phyloP scores from a whole-genome alignment of 2,888 invertebrate species.

The Cylloceria caligata region DNA sequence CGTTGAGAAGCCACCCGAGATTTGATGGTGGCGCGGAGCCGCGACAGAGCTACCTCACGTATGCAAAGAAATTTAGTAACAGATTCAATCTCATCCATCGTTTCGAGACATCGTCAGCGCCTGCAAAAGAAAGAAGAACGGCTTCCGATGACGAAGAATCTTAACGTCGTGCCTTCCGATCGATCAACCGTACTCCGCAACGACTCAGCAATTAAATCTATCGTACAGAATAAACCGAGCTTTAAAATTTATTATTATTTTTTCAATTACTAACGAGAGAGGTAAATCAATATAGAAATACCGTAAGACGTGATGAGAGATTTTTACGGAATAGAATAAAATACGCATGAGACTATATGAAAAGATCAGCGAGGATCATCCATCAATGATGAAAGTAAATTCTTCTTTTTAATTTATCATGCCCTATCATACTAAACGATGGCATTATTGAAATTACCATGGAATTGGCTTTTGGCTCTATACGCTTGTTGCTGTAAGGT shows the following conservation, averaged over 20 bases:
- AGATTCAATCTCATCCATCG: constrained; percentile 74
- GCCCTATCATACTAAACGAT: constrained; percentile 29
- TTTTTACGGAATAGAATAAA: not conserved
- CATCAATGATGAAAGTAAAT: not conserved
- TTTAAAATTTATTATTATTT: not conserved
- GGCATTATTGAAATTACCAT: constrained; percentile 20
- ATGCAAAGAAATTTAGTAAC: constrained; percentile 75
- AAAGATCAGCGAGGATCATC: constrained; percentile 9
- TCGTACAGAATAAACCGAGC: constrained; percentile 6
- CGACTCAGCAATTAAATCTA: not conserved
- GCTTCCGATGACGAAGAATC: not conserved
- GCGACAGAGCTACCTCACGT: constrained; percentile 75
- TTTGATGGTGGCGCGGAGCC: constrained; percentile 78
- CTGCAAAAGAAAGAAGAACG: constrained; percentile 69
- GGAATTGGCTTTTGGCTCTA: constrained; percentile 53
- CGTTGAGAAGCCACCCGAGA: constrained; percentile 75
- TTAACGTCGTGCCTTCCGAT: constrained; percentile 31
- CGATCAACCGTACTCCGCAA: not conserved
- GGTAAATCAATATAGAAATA: constrained; percentile 1
- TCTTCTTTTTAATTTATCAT: constrained; percentile 5
- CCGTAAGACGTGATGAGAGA: not conserved
- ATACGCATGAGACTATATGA: not conserved
- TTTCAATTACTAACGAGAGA: not conserved
- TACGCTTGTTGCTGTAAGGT: constrained; percentile 56
- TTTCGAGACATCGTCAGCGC: too few species aligned